Conservation (phyloP, 2,113 vertebrate species). For the Nycticebus coucang region DNA sequence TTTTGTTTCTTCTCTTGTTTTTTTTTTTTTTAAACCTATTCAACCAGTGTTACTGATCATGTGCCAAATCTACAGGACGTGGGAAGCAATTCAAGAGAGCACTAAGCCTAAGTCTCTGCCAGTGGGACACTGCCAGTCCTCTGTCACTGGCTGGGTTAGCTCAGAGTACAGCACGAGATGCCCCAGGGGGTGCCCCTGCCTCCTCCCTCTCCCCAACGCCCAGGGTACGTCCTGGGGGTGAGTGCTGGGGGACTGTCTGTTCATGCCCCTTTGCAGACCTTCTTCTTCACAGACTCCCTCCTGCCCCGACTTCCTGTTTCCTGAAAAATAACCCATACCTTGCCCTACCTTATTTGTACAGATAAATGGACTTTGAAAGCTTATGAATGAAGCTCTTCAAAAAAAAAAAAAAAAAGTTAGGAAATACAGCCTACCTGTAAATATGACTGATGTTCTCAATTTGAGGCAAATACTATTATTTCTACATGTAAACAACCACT, state of each 20-base stretch:
- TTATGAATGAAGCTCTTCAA: not conserved
- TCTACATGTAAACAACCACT: not conserved
- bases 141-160: not conserved
- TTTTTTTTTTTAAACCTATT: not conserved
- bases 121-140: not conserved
- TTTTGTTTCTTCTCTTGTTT: not conserved
- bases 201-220: not conserved
- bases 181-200: not conserved
- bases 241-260: not conserved
- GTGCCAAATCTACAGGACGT: not conserved
- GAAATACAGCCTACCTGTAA: not conserved
- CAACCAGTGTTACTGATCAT: not conserved
- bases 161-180: no score
- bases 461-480: not conserved
- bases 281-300: not conserved
- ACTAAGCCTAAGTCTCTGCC: not conserved
- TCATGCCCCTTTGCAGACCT: not conserved
- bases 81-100: not conserved
- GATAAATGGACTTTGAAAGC: not conserved
- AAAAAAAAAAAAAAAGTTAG: no score
- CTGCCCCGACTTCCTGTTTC: not conserved
- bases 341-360: not conserved
- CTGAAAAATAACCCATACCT: not conserved
- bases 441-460: not conserved
- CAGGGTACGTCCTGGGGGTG: not conserved